These are phyloP conservation scores for Brachymystax lenok DNA, from an alignment of 2,797 vertebrate species.

Conservation along the genomic window DNA sequence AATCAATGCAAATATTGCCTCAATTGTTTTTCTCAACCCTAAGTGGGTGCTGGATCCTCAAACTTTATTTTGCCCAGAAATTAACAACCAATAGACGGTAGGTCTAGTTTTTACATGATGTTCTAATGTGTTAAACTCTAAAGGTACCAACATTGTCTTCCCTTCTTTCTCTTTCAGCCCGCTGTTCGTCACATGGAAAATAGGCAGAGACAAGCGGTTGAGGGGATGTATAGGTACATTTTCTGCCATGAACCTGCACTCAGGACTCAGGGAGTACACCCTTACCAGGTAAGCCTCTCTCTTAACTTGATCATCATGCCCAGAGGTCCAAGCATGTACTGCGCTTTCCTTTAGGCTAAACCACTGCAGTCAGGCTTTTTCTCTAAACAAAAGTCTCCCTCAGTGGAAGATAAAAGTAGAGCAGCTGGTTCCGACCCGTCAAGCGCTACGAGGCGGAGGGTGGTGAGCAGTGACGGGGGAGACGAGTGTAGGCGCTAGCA, in stretches of 20 bases:
- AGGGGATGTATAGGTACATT: constrained; percentile 99
- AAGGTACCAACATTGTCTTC: not conserved
- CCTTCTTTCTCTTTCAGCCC: constrained; percentile 80
- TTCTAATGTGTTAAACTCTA: not conserved
- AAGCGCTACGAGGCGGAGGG: not conserved
- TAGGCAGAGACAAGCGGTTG: constrained; percentile 98
- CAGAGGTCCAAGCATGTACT: not conserved
- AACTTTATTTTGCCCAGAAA: not conserved
- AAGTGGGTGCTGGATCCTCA: not conserved
- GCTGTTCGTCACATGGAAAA: constrained; percentile 99
- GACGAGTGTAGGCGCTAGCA: not conserved
- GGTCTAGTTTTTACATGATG: not conserved
- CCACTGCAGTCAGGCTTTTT: not conserved
- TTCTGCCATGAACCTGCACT: constrained; percentile 99
- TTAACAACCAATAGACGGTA: not conserved
- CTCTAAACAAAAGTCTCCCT: not conserved
- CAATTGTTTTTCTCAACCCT: not conserved
- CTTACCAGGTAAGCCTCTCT: constrained; percentile 92
- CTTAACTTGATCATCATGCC: not conserved
- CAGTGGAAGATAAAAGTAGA: not conserved
- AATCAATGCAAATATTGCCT: not conserved
- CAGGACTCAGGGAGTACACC: constrained; percentile 99
- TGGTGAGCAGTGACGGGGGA: not conserved
- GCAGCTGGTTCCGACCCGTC: not conserved
- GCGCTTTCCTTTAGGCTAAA: not conserved